Conservation (phyloP, 2,113 vertebrate genomes). For the Stigmatopora argus region DNA sequence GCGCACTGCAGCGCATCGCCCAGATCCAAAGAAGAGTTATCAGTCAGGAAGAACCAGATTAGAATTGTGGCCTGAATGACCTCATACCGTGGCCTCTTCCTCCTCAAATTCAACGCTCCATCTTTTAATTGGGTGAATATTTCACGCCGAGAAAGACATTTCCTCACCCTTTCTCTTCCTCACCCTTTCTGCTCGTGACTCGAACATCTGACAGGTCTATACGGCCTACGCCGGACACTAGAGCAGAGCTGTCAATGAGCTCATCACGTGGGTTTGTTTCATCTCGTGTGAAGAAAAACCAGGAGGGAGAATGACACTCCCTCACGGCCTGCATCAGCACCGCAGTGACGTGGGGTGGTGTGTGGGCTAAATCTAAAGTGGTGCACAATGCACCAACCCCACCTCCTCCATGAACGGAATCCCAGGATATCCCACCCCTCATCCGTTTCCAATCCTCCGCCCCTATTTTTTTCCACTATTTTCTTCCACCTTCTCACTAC, state of each 20-base stretch:
- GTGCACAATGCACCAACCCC: conserved; percentile 66
- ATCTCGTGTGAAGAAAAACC: not conserved
- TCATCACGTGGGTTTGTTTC: not conserved
- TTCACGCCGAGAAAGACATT: no score
- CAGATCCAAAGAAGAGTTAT: conserved; percentile 13
- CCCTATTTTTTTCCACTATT: conserved; percentile 17
- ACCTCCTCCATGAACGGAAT: conserved; percentile 53
- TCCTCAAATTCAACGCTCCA: conserved; percentile 23
- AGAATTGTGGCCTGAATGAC: conserved; percentile 62
- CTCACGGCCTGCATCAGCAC: conserved; percentile 52
- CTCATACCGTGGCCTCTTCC: conserved; percentile 56
- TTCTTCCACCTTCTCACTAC: conserved; percentile 50
- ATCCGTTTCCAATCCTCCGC: conserved; percentile 42
- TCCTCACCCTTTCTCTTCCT: not conserved
- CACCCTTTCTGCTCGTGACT: not conserved
- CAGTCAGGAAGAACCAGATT: conserved; percentile 39
- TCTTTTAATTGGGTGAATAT: not conserved
- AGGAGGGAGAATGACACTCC: conserved; percentile 20
- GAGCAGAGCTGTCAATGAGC: not conserved
- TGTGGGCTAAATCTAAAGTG: conserved; percentile 30
- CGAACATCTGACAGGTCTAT: not conserved
- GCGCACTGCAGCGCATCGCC: not conserved
- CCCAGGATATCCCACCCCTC: conserved; percentile 67
- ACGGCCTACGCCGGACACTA: not conserved
- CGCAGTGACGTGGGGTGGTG: conserved; percentile 33